These are phyloP conservation scores for Oscarella lobularis DNA, from an alignment of 37 sponge, comb jelly and placozoan species.

Conservation along the genomic window DNA sequence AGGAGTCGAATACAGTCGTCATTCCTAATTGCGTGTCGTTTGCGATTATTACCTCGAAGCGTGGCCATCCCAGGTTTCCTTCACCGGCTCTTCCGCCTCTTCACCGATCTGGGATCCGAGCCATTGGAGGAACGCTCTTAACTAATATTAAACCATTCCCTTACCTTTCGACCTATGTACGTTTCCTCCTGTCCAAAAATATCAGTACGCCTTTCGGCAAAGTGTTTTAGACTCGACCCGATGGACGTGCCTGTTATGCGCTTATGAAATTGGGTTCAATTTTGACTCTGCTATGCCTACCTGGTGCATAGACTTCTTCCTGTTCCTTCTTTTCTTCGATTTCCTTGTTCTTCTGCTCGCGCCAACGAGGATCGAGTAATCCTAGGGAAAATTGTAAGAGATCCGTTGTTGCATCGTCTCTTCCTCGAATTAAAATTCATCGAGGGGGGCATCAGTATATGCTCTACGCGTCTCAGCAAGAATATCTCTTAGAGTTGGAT, in stretches of 20 bases:
- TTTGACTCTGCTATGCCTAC: slow-evolving; percentile 9
- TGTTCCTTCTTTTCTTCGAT: slow-evolving; percentile 59
- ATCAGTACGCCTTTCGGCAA: slow-evolving; percentile 86
- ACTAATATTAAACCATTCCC: no score
- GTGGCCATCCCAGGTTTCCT: slow-evolving; percentile 74
- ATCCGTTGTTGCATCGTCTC: no score
- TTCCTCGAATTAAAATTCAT: no score
- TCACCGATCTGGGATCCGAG: slow-evolving; percentile 36
- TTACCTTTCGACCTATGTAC: slow-evolving; percentile 72
- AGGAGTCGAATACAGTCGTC: no score
- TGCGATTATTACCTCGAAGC: no score
- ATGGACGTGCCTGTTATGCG: slow-evolving; percentile 23
- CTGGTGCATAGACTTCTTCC: slow-evolving; percentile 69
- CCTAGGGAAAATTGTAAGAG: slow-evolving; percentile 10
- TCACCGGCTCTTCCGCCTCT: slow-evolving; percentile 9
- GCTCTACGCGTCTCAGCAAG: not conserved
- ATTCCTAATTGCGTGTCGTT: no score
- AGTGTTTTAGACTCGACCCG: slow-evolving; percentile 41
- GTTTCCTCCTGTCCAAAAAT: slow-evolving; percentile 94
- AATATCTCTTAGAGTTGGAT: not conserved
- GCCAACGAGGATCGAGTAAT: slow-evolving; percentile 82
- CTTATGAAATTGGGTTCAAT: not conserved
- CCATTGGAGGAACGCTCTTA: no score
- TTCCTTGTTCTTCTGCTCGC: slow-evolving; percentile 39
- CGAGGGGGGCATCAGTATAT: no score